Evolutionary conservation across 2,113 vertebrate genomes (phyloP).

Genomic region (Marcusenius ussheri): DNA sequence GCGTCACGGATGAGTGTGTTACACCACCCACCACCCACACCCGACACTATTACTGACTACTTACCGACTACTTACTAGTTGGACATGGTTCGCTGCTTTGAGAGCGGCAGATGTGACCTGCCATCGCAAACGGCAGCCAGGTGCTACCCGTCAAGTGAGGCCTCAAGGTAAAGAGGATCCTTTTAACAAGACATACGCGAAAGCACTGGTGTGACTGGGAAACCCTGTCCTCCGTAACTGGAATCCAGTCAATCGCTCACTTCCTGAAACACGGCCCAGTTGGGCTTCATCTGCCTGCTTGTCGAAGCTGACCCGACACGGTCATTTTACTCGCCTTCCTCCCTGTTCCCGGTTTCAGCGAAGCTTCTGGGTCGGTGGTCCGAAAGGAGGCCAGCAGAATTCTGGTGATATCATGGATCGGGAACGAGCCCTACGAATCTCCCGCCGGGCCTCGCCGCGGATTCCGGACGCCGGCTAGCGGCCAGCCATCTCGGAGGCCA

Average conservation of each 20-base stretch:
- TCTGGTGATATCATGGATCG: constrained; percentile 17
- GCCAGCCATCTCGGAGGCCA: constrained; percentile 29
- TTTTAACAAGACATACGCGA: background rate
- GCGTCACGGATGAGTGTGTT: background rate
- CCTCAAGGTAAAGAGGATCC: background rate
- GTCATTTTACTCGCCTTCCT: background rate
- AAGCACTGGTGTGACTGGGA: background rate
- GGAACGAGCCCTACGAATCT: constrained; percentile 12
- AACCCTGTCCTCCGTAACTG: background rate
- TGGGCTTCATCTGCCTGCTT: background rate
- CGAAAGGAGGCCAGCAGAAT: background rate
- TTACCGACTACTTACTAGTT: background rate
- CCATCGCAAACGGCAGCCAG: constrained; percentile 40
- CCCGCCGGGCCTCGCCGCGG: constrained; percentile 28
- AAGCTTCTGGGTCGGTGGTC: background rate
- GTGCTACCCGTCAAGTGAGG: background rate
- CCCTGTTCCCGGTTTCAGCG: background rate
- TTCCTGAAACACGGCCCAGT: background rate
- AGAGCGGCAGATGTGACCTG: constrained; percentile 7
- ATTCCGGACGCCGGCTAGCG: constrained; percentile 23
- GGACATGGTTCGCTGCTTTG: constrained; percentile 18
- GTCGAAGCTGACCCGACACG: background rate
- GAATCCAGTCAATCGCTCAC: background rate
- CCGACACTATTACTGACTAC: background rate
- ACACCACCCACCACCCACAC: background rate